These are phyloP conservation scores for Drosophila asahinai DNA, from an alignment of 1,140 invertebrate species.

Conservation along the genomic window DNA sequence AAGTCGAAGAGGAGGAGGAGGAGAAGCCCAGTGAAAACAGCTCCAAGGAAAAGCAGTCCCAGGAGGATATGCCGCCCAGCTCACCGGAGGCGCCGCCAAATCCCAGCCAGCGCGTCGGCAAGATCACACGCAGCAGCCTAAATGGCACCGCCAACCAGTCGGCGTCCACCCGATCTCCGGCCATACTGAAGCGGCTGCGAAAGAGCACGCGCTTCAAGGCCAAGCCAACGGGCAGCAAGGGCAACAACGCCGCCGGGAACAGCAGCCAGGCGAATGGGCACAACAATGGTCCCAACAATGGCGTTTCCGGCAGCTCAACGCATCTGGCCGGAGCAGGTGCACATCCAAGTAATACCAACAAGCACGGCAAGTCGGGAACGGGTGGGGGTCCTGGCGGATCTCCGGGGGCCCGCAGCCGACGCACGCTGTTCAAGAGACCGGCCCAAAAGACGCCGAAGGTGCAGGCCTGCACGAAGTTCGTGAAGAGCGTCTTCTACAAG, in stretches of 20 bases:
- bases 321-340: slow-evolving; percentile 28
- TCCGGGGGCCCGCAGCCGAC: slow-evolving; percentile 87
- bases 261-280: slow-evolving; percentile 34
- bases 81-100: slow-evolving; percentile 14
- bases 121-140: slow-evolving; percentile 63
- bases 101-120: slow-evolving; percentile 22
- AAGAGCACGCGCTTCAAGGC: slow-evolving; percentile 88
- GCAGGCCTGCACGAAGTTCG: slow-evolving; percentile 92
- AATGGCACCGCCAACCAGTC: slow-evolving; percentile 39
- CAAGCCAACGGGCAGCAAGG: slow-evolving; percentile 46
- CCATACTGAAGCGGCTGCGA: slow-evolving; percentile 81
- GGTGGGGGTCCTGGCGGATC: slow-evolving; percentile 80
- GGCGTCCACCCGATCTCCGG: slow-evolving; percentile 35
- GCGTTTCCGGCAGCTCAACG: slow-evolving; percentile 3
- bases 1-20: slow-evolving; percentile 27
- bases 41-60: slow-evolving; percentile 8
- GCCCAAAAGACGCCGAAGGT: slow-evolving; percentile 92
- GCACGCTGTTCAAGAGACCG: slow-evolving; percentile 92
- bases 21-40: slow-evolving; percentile 13
- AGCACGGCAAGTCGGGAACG: slow-evolving; percentile 50
- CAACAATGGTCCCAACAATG: slow-evolving; percentile 11
- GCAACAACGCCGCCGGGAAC: neutral
- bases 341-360: slow-evolving; percentile 63
- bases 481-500: slow-evolving; percentile 93
- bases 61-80: slow-evolving; percentile 24